These are phyloP conservation scores for Alauda arvensis DNA, from an alignment of 2,797 vertebrate genomes.

Conservation along the genomic window DNA sequence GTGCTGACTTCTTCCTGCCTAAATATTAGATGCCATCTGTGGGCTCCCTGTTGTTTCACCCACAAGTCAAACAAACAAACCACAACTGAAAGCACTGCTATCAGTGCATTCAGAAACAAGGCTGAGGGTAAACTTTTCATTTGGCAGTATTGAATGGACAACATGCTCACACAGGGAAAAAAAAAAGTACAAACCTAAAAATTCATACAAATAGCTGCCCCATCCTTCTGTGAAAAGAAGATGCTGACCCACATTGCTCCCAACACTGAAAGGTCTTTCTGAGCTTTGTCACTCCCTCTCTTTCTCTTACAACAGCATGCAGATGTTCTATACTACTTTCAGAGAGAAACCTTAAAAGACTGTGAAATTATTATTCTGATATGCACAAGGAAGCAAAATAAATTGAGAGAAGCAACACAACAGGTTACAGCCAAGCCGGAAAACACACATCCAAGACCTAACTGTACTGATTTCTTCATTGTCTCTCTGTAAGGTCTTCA, in stretches of 20 bases:
- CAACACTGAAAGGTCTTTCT: neutral
- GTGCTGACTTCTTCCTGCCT: slow-evolving; percentile 16
- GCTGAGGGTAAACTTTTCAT: neutral
- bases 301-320: neutral
- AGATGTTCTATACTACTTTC: neutral
- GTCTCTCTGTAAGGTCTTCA: neutral
- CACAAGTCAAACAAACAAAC: slow-evolving; percentile 52
- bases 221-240: neutral
- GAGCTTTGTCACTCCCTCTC: neutral
- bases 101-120: neutral
- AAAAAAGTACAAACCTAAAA: too few relatives aligned
- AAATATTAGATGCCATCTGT: slow-evolving; percentile 42
- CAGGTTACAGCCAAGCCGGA: neutral
- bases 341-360: neutral
- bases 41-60: slow-evolving; percentile 31
- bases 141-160: neutral
- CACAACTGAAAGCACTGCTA: slow-evolving; percentile 11
- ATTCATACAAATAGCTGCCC: neutral
- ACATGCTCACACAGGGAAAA: rapidly evolving
- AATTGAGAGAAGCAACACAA: neutral
- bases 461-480: neutral
- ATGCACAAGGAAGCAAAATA: neutral
- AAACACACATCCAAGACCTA: neutral
- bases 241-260: neutral
- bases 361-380: neutral